Base-by-base conservation (phyloP, 2,888 invertebrate species). In the Pyralis farinalis region DNA sequence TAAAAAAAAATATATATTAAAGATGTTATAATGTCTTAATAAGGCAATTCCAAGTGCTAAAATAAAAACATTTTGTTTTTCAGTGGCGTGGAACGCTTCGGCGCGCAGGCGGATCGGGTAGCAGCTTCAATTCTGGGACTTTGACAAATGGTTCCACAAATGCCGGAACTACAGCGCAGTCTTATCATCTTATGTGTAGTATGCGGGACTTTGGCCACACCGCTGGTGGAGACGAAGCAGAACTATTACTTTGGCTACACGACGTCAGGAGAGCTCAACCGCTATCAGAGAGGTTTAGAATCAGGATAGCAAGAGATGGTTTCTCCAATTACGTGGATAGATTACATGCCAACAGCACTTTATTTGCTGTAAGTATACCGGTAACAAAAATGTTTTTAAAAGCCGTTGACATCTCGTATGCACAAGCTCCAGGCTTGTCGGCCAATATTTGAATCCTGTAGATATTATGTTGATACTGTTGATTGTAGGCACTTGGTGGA, bases 281-380 rank as follows among this genome's bases (percentile, higher is more conserved):
- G 51, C 90, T 97, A 46, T 96, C 97, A 41, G 98, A 98, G 80
- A 90, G 97, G 49, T 97, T 97, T 86, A 90, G 97, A 66, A 96
- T 97, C 58, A 92, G 93, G 73, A 95, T 97, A 77, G 95, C 95
- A 51, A 95, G 96, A 76, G 96, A 97, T 63, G 97, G 97, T 8
- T 96, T 96, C 81, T 95, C 96, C 9, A 95, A 95, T 77, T 96
- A 97, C 73, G 93, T 96, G 48, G 96, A 97, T 63, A 94, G 96
- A 66, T 80, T 96, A 57, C 94, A 96, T 72, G 95, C 95, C 63
- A 96, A 96, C 74, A 96, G 96, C 71, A 96, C 96, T 12, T 92
- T 97, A 43, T 97, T 97, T 75, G 96, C 96, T 85, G 94, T 93
- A 58, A 78, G 84, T 73, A 45, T 36, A 47, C 1, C n/a, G n/a